These are phyloP conservation scores for Plusia festucae DNA, from an alignment of 2,888 invertebrate species.

Conservation along the genomic window DNA sequence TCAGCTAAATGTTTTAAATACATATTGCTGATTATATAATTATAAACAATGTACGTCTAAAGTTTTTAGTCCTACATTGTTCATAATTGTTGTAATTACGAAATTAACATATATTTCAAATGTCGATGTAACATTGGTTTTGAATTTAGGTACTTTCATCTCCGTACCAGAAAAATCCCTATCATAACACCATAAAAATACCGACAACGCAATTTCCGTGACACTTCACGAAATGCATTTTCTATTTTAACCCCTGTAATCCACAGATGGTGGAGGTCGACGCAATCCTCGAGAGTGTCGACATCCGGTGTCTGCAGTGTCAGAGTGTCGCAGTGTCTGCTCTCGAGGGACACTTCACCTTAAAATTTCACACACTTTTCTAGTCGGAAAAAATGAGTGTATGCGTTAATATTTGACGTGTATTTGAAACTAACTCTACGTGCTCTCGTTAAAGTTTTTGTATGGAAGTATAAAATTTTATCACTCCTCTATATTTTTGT, in stretches of 20 bases:
- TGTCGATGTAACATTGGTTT: too few species aligned
- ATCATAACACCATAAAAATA: neutral
- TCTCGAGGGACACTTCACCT: constrained; percentile 40
- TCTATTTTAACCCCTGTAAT: constrained; percentile 39
- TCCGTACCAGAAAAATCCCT: neutral
- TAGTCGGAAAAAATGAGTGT: constrained; percentile 22
- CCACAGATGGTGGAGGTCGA: constrained; percentile 33
- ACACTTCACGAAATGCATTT: constrained; percentile 37
- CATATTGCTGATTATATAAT: too few species aligned
- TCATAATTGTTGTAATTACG: too few species aligned
- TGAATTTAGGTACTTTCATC: too few species aligned
- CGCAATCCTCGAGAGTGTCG: constrained; percentile 42
- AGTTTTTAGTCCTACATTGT: too few species aligned
- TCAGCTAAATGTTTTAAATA: too few species aligned
- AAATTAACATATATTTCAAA: too few species aligned
- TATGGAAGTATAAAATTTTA: too few species aligned
- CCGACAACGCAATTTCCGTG: neutral
- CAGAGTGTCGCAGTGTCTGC: constrained; percentile 28
- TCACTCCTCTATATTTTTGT: too few species aligned
- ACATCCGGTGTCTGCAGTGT: constrained; percentile 26
- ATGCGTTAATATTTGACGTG: constrained; percentile 34
- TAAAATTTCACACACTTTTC: constrained; percentile 36
- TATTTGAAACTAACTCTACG: constrained; percentile 8
- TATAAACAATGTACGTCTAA: too few species aligned
- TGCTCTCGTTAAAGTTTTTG: neutral